These are phyloP conservation scores for Strongylocentrotus purpuratus DNA, from an alignment of 35 echinoderm and acorn worm genomes.

Conservation along the genomic window DNA sequence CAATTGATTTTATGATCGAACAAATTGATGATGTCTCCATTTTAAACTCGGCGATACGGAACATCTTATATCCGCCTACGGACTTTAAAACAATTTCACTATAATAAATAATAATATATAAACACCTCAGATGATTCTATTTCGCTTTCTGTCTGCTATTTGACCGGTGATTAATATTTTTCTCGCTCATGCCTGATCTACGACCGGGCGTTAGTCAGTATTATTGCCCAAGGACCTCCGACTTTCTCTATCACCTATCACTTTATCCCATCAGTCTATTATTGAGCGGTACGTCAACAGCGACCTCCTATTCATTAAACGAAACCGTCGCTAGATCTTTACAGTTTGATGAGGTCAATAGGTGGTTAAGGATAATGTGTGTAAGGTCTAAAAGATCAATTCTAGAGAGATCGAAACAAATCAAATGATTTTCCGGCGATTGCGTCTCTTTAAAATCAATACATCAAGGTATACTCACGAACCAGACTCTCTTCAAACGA, in stretches of 20 bases:
- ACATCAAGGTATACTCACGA: too few relatives aligned
- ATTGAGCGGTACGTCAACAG: background rate
- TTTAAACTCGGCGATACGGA: too few relatives aligned
- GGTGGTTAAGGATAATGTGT: background rate
- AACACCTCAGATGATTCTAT: background rate
- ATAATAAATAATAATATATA: too few relatives aligned
- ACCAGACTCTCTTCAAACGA: background rate
- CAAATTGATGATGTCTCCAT: too few relatives aligned
- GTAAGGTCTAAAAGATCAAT: background rate
- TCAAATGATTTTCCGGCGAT: background rate
- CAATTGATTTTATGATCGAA: too few relatives aligned
- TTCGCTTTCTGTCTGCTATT: background rate
- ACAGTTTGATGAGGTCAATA: background rate
- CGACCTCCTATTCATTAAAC: background rate
- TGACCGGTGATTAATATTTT: background rate
- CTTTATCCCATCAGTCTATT: background rate
- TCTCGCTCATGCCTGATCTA: background rate
- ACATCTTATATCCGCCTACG: too few relatives aligned
- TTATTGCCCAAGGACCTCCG: background rate
- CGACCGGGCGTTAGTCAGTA: background rate
- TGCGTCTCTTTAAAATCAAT: background rate
- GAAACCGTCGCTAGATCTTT: background rate
- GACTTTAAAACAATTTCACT: too few relatives aligned
- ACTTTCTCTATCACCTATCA: background rate
- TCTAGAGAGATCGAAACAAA: background rate